phyloP scores from a whole-genome alignment of 64 coral and sea anemone genomes.

The Acropora yongei region DNA sequence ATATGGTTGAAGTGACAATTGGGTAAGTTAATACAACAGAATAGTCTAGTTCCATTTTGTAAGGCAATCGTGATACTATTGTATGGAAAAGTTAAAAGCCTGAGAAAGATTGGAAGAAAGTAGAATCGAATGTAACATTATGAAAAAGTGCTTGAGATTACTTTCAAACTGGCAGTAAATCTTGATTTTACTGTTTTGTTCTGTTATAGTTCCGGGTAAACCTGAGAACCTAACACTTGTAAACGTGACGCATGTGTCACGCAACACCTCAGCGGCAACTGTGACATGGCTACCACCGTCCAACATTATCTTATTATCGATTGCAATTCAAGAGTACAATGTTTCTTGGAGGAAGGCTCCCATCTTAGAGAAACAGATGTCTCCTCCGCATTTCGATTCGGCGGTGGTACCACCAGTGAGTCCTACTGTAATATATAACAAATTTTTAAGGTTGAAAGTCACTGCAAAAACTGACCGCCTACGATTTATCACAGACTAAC shows the following conservation, averaged over 20 bases:
- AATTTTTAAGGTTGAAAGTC: too few species aligned
- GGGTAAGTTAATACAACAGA: too few species aligned
- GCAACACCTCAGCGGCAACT: constrained; percentile 17
- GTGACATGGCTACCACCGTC: constrained; percentile 27
- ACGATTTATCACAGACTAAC: too few species aligned
- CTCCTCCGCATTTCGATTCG: constrained; percentile 15
- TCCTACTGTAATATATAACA: background rate
- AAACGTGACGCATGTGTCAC: constrained; percentile 31
- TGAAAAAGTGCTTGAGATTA: too few species aligned
- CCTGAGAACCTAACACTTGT: constrained; percentile 16
- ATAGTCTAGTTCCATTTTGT: too few species aligned
- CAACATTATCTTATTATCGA: background rate
- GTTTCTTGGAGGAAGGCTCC: constrained; percentile 22
- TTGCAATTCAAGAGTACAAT: background rate
- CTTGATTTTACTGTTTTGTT: background rate
- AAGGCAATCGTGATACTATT: too few species aligned
- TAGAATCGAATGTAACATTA: too few species aligned
- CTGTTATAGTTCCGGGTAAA: background rate
- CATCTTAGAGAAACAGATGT: background rate
- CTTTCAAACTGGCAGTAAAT: too few species aligned
- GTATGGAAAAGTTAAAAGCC: too few species aligned
- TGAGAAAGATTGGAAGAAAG: too few species aligned
- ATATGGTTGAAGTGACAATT: too few species aligned
- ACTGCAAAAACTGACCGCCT: too few species aligned
- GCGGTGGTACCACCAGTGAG: background rate